Evolutionary conservation across 2,113 vertebrate genomes (phyloP).

Genomic region (Phocoena phocoena): DNA sequence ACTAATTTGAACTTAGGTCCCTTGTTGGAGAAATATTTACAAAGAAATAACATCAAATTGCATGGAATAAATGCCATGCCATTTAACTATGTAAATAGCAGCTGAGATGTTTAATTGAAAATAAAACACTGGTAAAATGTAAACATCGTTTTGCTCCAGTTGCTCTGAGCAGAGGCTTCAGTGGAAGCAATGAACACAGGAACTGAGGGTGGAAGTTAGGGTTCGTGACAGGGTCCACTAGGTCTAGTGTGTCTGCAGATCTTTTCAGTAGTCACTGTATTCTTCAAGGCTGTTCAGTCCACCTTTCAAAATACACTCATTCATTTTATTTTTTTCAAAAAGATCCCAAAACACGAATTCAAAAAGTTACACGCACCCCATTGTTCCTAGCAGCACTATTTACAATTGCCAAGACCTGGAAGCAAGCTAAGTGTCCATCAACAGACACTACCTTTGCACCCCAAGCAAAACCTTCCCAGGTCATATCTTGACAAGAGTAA

Average conservation of each 20-base stretch:
- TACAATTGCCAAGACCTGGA: not conserved
- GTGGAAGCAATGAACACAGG: conserved; percentile 56
- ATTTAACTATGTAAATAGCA: conserved; percentile 85
- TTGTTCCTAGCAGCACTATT: not conserved
- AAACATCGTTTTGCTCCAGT: conserved; percentile 76
- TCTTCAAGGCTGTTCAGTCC: not conserved
- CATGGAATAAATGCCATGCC: conserved; percentile 80
- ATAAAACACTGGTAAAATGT: conserved; percentile 82
- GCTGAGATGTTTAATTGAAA: conserved; percentile 85
- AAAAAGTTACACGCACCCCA: not conserved
- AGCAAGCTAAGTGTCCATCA: not conserved
- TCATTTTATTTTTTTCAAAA: not conserved
- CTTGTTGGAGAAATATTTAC: conserved; percentile 86
- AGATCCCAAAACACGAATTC: not conserved
- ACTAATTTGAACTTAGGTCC: conserved; percentile 84
- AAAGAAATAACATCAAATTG: conserved; percentile 82
- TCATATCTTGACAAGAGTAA: not conserved
- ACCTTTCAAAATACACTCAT: conserved; percentile 14
- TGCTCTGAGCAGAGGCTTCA: conserved; percentile 61
- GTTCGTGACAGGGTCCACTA: conserved; percentile 49
- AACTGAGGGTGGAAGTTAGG: conserved; percentile 75
- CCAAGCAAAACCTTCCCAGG: not conserved
- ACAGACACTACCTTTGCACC: not conserved
- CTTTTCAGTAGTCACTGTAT: conserved; percentile 32
- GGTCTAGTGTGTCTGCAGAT: conserved; percentile 36